phyloP scores from a whole-genome alignment of 2,113 vertebrate genomes.

The Microcebus griseorufus region DNA sequence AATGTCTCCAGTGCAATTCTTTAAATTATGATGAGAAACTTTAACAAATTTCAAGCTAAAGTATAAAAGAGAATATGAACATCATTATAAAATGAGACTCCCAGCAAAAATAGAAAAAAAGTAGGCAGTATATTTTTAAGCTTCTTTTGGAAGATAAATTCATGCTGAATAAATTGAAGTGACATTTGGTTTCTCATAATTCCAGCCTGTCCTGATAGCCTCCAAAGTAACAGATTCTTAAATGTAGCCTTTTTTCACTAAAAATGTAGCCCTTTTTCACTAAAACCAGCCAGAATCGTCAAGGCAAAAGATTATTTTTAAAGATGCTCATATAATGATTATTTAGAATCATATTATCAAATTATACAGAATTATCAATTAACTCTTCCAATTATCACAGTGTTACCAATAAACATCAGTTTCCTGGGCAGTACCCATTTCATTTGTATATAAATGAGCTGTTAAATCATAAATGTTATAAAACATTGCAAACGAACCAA shows the following conservation, averaged over 20 bases:
- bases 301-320: slow-evolving; percentile 56
- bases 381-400: slow-evolving; percentile 10
- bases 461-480: slow-evolving; percentile 42
- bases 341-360: slow-evolving; percentile 48
- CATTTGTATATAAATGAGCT: slow-evolving; percentile 24
- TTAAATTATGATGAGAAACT: slow-evolving; percentile 9
- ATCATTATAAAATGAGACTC: slow-evolving; percentile 69
- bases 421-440: background rate
- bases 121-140: slow-evolving; percentile 68
- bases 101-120: slow-evolving; percentile 54
- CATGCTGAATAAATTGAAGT: slow-evolving; percentile 77
- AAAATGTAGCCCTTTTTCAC: slow-evolving; percentile 59
- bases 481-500: slow-evolving; percentile 51
- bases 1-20: background rate
- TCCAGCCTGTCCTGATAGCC: slow-evolving; percentile 65
- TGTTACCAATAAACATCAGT: slow-evolving; percentile 32
- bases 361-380: slow-evolving; percentile 57
- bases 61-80: slow-evolving; percentile 62
- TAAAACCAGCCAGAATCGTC: slow-evolving; percentile 55
- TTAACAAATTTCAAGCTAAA: slow-evolving; percentile 54
- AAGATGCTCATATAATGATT: slow-evolving; percentile 49
- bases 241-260: slow-evolving; percentile 63
- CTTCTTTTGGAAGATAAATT: slow-evolving; percentile 71
- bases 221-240: slow-evolving; percentile 71
- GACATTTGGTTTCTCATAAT: slow-evolving; percentile 78